phyloP scores from a whole-genome alignment of 2,797 vertebrate genomes.

The Melopsittacus undulatus region DNA sequence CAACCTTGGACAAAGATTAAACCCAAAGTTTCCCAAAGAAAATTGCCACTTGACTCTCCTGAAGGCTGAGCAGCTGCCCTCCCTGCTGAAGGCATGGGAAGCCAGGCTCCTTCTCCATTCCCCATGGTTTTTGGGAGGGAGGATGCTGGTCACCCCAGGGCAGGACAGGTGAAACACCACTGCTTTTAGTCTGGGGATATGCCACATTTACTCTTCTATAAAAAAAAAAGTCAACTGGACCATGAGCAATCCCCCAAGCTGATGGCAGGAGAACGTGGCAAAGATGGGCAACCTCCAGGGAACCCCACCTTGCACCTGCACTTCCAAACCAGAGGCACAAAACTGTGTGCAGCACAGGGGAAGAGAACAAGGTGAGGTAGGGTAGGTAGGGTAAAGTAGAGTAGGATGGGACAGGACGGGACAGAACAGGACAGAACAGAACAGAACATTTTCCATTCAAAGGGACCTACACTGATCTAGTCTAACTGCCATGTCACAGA shows the following conservation, averaged over 20 bases:
- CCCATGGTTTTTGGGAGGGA: background rate
- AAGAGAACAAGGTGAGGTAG: background rate
- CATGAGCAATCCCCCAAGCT: background rate
- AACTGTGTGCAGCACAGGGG: too few species aligned
- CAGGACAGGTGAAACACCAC: too few species aligned
- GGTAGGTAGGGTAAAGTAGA: background rate
- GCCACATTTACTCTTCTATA: background rate
- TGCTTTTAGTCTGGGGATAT: background rate
- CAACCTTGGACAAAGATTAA: background rate
- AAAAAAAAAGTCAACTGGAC: background rate
- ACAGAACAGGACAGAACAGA: background rate
- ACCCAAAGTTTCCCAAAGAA: background rate
- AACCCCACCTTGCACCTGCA: background rate
- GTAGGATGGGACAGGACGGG: background rate
- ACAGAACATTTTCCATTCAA: background rate
- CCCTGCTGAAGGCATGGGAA: background rate
- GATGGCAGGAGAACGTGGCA: background rate
- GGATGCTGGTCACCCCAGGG: background rate
- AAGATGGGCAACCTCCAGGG: background rate
- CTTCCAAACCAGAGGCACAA: background rate
- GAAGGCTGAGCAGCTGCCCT: background rate
- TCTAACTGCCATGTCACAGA: background rate
- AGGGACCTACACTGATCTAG: background rate
- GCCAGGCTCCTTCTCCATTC: background rate
- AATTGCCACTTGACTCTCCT: background rate